phyloP scores from a whole-genome alignment of 2,888 invertebrate genomes.

The Drosophila anomalipes region DNA sequence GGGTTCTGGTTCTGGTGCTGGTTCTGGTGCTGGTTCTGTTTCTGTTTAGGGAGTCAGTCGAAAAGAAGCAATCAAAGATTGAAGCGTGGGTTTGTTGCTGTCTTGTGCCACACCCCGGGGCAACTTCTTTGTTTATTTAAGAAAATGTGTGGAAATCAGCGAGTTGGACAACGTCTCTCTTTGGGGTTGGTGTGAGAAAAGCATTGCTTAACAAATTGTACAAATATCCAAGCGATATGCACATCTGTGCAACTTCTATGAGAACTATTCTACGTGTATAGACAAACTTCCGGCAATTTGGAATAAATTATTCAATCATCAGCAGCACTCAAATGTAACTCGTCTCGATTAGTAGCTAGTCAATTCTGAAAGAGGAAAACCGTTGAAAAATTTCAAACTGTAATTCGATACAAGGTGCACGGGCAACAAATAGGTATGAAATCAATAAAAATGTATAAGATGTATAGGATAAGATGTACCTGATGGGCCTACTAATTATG shows the following conservation, averaged over 20 bases:
- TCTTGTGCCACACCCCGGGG: constrained; percentile 63
- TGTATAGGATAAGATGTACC: constrained; percentile 16
- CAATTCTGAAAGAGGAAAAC: constrained; percentile 12
- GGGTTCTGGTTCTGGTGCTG: constrained; percentile 12
- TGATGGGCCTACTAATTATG: constrained; percentile 38
- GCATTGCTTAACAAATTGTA: constrained; percentile 64
- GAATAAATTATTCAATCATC: constrained; percentile 12
- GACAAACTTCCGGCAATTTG: constrained; percentile 71
- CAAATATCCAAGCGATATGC: constrained; percentile 45
- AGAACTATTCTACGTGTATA: constrained; percentile 47
- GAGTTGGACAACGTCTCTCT: constrained; percentile 15
- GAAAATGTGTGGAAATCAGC: constrained; percentile 76
- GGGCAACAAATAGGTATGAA: constrained; percentile 30
- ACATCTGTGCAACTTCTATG: constrained; percentile 24
- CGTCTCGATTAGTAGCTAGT: constrained; percentile 3
- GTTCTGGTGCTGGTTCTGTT: background rate
- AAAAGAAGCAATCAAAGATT: constrained; percentile 70
- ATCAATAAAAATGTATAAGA: constrained; percentile 48
- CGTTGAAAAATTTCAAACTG: constrained; percentile 17
- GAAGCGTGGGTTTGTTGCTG: constrained; percentile 58
- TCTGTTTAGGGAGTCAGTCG: constrained; percentile 28
- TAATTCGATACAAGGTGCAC: constrained; percentile 32
- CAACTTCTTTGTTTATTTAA: constrained; percentile 72
- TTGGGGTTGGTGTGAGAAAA: constrained; percentile 74
- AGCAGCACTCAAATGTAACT: too few relatives aligned